These are phyloP conservation scores for Dromius quadrimaculatus DNA, from an alignment of 2,888 invertebrate species.

Conservation along the genomic window DNA sequence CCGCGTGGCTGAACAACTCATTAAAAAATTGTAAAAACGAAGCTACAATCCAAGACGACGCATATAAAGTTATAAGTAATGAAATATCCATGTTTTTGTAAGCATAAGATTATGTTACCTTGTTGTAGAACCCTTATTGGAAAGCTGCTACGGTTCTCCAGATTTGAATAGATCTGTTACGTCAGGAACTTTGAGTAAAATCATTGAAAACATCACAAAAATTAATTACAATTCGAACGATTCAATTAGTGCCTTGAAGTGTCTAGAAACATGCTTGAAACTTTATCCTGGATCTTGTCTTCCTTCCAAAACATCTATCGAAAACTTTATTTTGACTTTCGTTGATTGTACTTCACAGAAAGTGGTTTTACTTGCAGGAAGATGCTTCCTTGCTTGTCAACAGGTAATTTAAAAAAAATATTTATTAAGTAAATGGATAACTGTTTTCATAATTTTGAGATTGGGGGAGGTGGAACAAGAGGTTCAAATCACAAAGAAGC, in stretches of 20 bases:
- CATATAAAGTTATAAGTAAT: slow-evolving; percentile 45
- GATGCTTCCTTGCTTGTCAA: slow-evolving; percentile 55
- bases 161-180: slow-evolving; percentile 54
- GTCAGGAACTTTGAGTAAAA: slow-evolving; percentile 50
- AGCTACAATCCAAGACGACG: neutral
- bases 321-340: slow-evolving; percentile 53
- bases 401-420: slow-evolving; percentile 51
- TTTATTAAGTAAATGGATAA: neutral
- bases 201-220: slow-evolving; percentile 52
- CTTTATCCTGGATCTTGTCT: slow-evolving; percentile 54
- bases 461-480: slow-evolving; percentile 53
- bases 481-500: slow-evolving; percentile 53
- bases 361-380: slow-evolving; percentile 53
- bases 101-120: neutral
- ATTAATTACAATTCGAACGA: slow-evolving; percentile 46
- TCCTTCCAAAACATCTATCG: slow-evolving; percentile 53
- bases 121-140: slow-evolving; percentile 52
- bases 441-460: slow-evolving; percentile 47
- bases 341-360: slow-evolving; percentile 35
- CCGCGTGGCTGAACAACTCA: slow-evolving; percentile 50
- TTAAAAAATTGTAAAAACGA: slow-evolving; percentile 37
- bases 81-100: neutral
- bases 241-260: slow-evolving; percentile 49
- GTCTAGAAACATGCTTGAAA: slow-evolving; percentile 53
- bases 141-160: slow-evolving; percentile 47